Evolutionary conservation across 2,113 vertebrate genomes (phyloP), one percentile per base, ranked within the genome.

Genomic region (Paratilapia polleni): DNA sequence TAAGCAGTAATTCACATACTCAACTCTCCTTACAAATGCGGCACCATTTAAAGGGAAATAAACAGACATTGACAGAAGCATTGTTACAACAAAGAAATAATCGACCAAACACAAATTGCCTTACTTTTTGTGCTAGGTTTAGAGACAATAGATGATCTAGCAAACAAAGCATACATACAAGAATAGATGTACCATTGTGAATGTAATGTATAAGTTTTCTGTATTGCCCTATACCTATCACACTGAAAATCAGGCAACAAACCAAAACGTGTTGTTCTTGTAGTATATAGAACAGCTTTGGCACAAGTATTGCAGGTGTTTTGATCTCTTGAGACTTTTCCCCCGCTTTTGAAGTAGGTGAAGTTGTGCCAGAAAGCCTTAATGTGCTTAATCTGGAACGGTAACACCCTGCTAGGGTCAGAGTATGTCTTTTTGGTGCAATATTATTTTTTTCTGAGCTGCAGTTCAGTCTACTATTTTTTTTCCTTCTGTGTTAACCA

Each of bases 381-480:
- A 28, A 24, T 49, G 15, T 70, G 41, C 64, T 68, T 68, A 68
- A 68, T 14, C 64, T 68, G 22, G 22, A 47, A 17, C 14, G 41
- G 17, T 19, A 19, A 52, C 8, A 14, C 13, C 15, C 15, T 54
- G 52, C 19, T n/a, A n/a, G 1, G 17, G 14, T 17, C 38, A 68
- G 47, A 47, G 43, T 47, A 8, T 68, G 22, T 68, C 22, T 41
- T 66, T 66, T 68, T 5, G 26, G 14, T 68, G 22, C 8, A 68
- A 19, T 28, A 11, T 19, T n/a, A n/a, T 49, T 19, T 43, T 68
- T 70, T 70, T 10, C 22, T 68, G 15, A 68, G 11, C 41, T 68
- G 8, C 22, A 49, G 41, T 17, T 26, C 15, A 43, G 38, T 49
- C 64, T 47, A 26, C 14, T 24, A 22, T 1, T 0, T 0, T 1